These are phyloP conservation scores for Drosophila suboccidentalis DNA, from an alignment of 2,888 invertebrate species.

Conservation along the genomic window DNA sequence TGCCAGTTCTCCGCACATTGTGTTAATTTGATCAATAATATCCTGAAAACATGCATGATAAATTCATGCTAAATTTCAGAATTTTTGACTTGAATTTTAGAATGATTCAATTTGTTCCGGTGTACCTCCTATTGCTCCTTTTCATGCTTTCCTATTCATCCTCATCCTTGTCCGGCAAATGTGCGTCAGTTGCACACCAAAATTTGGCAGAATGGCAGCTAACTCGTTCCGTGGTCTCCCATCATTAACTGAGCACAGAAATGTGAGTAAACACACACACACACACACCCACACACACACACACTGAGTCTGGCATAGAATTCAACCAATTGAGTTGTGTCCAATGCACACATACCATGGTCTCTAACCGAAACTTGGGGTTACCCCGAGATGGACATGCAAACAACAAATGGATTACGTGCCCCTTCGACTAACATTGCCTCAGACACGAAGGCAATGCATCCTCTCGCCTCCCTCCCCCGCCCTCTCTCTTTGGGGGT, in stretches of 20 bases:
- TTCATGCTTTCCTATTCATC: background rate
- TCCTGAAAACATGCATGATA: too few species aligned
- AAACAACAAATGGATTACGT: conserved; percentile 78
- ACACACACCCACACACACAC: conserved; percentile 19
- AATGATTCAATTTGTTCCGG: too few species aligned
- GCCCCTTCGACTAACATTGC: conserved; percentile 60
- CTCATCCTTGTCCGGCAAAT: conserved; percentile 37
- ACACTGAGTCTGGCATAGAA: conserved; percentile 29
- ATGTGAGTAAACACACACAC: conserved; percentile 22
- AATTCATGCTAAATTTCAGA: too few species aligned
- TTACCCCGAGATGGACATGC: conserved; percentile 59
- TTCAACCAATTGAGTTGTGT: conserved; percentile 69
- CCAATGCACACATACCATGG: conserved; percentile 61
- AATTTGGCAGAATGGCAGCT: conserved; percentile 67
- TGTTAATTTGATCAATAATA: too few species aligned
- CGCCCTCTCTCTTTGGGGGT: background rate
- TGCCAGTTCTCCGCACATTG: too few species aligned
- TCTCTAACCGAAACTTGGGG: conserved; percentile 21
- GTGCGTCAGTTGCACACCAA: conserved; percentile 71
- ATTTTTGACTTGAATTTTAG: too few species aligned
- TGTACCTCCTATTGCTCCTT: background rate
- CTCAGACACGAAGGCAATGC: conserved; percentile 30
- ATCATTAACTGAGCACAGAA: conserved; percentile 67
- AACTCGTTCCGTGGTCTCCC: conserved; percentile 67
- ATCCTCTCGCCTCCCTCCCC: background rate